Conservation (phyloP, 1,140 invertebrate genomes). For the Diplogasteroides magnus region DNA sequence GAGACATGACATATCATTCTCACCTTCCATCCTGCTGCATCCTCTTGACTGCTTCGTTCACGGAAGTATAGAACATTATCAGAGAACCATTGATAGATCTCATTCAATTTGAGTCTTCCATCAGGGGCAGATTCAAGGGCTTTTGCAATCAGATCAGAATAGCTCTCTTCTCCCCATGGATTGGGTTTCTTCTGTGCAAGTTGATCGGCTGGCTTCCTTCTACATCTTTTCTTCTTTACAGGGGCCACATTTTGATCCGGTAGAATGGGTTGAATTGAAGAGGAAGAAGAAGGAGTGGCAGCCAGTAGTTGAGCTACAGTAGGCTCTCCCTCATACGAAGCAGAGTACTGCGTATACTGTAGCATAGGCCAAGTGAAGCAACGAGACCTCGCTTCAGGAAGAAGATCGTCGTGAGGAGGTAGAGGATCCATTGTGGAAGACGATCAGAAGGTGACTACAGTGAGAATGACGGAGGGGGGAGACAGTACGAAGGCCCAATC, state of each 20-base stretch:
- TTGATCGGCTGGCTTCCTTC: slow-evolving; percentile 42
- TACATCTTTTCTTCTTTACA: slow-evolving; percentile 43
- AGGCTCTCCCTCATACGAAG: slow-evolving; percentile 4
- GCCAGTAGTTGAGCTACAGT: slow-evolving; percentile 33
- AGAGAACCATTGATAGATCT: slow-evolving; percentile 54
- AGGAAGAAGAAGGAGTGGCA: slow-evolving; percentile 11
- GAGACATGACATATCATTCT: neutral
- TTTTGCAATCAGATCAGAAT: slow-evolving; percentile 49
- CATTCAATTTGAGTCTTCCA: slow-evolving; percentile 50
- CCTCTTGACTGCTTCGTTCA: slow-evolving; percentile 50
- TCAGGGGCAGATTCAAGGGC: slow-evolving; percentile 43
- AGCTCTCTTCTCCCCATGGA: slow-evolving; percentile 53
- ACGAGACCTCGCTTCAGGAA: slow-evolving; percentile 39
- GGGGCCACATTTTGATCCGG: slow-evolving; percentile 15
- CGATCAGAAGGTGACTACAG: too few species aligned
- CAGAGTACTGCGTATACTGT: slow-evolving; percentile 8
- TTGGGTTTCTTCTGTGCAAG: slow-evolving; percentile 50
- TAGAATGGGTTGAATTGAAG: slow-evolving; percentile 5
- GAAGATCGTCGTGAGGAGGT: slow-evolving; percentile 32
- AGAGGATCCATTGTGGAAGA: neutral
- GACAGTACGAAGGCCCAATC: too few species aligned
- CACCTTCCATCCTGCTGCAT: slow-evolving; percentile 54
- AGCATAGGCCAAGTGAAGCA: slow-evolving; percentile 50
- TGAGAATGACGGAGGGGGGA: too few species aligned
- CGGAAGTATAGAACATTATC: slow-evolving; percentile 54